Evolutionary conservation across 1,140 invertebrate species (phyloP).

Genomic region (Euglossa dilemma): DNA sequence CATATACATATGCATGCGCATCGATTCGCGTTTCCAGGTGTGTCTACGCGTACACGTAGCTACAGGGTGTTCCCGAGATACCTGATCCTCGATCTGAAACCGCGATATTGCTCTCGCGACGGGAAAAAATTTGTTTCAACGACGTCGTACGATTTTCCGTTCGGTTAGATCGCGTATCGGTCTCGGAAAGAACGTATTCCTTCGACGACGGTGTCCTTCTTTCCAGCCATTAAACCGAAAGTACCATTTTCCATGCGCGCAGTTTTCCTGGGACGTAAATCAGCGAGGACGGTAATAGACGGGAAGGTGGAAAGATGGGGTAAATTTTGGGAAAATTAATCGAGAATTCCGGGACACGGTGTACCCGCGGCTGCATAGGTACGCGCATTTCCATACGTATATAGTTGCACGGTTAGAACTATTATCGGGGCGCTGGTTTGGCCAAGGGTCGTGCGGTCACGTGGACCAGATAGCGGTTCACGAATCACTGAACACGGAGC

Average conservation of each 20-base stretch:
- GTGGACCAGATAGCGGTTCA: constrained; percentile 62
- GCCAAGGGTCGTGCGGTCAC: constrained; percentile 58
- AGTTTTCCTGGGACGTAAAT: neutral
- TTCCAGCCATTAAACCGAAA: neutral
- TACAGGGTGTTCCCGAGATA: constrained; percentile 8
- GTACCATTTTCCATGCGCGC: too few species aligned
- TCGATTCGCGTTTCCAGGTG: constrained; percentile 1
- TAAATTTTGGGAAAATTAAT: neutral
- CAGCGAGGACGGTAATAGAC: neutral
- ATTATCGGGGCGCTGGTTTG: constrained; percentile 53
- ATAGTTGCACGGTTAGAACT: constrained; percentile 51
- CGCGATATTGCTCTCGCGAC: too few species aligned
- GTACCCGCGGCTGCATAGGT: neutral
- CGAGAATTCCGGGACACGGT: neutral
- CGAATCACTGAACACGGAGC: constrained; percentile 61
- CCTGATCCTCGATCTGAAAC: too few species aligned
- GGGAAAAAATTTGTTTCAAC: too few species aligned
- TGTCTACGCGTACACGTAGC: neutral
- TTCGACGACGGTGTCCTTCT: neutral
- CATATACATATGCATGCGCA: constrained; percentile 41
- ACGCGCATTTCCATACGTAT: constrained; percentile 24
- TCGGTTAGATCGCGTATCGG: too few species aligned
- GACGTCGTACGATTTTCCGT: too few species aligned
- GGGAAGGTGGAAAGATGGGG: neutral
- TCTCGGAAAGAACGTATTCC: neutral